Conservation (phyloP, 2,888 invertebrate genomes). For the Cataglyphis rosenhaueri region DNA sequence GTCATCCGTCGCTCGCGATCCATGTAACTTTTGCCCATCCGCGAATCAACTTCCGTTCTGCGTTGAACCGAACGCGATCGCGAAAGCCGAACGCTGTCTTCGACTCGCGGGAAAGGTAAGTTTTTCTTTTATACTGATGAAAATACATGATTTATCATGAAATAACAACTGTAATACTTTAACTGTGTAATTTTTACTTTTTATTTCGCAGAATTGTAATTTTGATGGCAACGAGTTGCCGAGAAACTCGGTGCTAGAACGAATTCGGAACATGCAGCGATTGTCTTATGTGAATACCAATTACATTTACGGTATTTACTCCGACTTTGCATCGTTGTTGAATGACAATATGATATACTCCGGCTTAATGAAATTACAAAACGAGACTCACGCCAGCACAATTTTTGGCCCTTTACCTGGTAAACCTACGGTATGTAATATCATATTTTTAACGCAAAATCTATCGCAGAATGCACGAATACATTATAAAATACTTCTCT, state of each 20-base stretch:
- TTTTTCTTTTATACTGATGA: background rate
- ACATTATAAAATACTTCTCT: background rate
- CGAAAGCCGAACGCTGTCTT: conserved; percentile 66
- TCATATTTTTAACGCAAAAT: background rate
- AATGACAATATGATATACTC: conserved; percentile 79
- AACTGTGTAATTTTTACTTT: conserved; percentile 2
- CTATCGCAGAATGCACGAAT: background rate
- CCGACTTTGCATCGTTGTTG: conserved; percentile 71
- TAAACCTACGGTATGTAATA: conserved; percentile 54
- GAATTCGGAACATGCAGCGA: conserved; percentile 88
- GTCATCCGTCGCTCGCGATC: background rate
- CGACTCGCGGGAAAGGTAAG: conserved; percentile 60
- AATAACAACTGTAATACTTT: background rate
- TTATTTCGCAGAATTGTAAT: conserved; percentile 60
- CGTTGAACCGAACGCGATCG: conserved; percentile 58
- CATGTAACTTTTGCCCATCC: conserved; percentile 17
- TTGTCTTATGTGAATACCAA: conserved; percentile 82
- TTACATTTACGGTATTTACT: conserved; percentile 82
- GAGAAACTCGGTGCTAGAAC: conserved; percentile 87
- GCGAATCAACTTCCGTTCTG: conserved; percentile 41
- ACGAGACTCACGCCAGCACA: background rate
- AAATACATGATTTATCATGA: background rate
- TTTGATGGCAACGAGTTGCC: conserved; percentile 78
- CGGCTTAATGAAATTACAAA: conserved; percentile 63
- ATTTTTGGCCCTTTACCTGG: background rate